Base-by-base conservation (phyloP, 2,888 invertebrate species). In the Drosophila eohydei region DNA sequence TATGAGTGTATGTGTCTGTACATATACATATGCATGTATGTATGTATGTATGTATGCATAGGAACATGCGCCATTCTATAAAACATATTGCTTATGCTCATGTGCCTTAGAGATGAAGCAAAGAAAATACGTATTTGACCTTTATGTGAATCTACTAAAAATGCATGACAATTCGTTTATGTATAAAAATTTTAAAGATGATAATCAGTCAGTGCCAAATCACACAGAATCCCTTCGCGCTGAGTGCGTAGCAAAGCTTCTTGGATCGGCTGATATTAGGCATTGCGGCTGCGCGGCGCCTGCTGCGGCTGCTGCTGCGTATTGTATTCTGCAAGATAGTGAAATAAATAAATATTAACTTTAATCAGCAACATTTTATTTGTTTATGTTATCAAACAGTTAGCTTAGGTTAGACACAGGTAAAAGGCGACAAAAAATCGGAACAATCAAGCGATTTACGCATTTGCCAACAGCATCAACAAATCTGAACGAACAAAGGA, bases 181-280 rank as follows among this genome's bases (percentile, higher is more conserved):
- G 52, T 58, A 75, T 69, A 62, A 65, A 56, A 67, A 56, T 21
- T 69, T 77, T 83, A 82, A 58, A 84, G 88, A 87, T 87, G 83
- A 80, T 85, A 81, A 71, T 87, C 87, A 89, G 87, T 87, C 87
- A 80, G 75, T 80, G 74, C 72, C 62, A 77, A 67, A 61, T 83
- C 78, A 68, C 48, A 73, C 81, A 71, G 69, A 46, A 69, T 36
- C 32, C 62, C 59, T 28, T 70, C 73, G 69, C 71, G 69, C 34
- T 73, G 74, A 61, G 74, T 64, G 55, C 65, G 72, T 71, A 65
- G 54, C 54, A 80, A 67, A 71, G 78, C 71, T 61, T 80, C 76
- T 30, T 71, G 67, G 58, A 87, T 87, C 57, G 78, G 63, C 46
- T 72, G 78, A 69, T 78, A 76, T 87, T 81, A 82, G 75, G 73